A percentile compares a stretch with the other conserved stretches of the same genome.
phyloP scores from a whole-genome alignment of 2,888 invertebrate species.

The Orchesella flavescens region DNA sequence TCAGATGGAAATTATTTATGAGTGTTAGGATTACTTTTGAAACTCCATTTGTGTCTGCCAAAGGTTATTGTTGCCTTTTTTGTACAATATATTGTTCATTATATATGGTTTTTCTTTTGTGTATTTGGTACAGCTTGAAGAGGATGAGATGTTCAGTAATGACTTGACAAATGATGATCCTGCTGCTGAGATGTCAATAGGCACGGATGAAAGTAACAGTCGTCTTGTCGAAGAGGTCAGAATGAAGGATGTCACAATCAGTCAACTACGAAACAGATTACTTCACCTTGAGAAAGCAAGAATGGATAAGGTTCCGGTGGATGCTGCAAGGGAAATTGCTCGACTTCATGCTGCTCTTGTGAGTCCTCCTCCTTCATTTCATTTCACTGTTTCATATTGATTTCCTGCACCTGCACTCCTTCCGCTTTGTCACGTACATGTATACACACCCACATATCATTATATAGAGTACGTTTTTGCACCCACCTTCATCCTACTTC shows the following conservation, averaged over 20 bases:
- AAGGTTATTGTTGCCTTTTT: too few species aligned
- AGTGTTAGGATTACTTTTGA: too few species aligned
- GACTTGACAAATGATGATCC: constrained; percentile 61
- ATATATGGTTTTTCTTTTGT: not conserved
- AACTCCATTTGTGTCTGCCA: too few species aligned
- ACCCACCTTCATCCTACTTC: not conserved
- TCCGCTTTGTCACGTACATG: too few species aligned
- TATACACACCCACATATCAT: too few species aligned
- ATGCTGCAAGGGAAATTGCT: constrained; percentile 72
- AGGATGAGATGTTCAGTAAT: constrained; percentile 69
- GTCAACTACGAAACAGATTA: constrained; percentile 72
- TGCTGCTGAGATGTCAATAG: constrained; percentile 66
- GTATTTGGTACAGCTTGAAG: constrained; percentile 61
- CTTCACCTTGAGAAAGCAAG: constrained; percentile 72
- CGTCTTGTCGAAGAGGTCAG: constrained; percentile 69
- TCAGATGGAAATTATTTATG: too few species aligned
- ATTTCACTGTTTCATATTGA: not conserved
- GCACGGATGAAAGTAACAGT: constrained; percentile 66
- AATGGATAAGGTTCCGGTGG: constrained; percentile 72
- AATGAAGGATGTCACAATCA: constrained; percentile 72
- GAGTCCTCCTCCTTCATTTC: constrained; percentile 54
- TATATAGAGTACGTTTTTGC: too few species aligned
- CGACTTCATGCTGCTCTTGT: constrained; percentile 72
- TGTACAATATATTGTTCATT: too few species aligned
- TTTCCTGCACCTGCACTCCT: too few species aligned